These are phyloP conservation scores for Acanthis flammea DNA, from an alignment of 2,797 vertebrate species.

Conservation along the genomic window DNA sequence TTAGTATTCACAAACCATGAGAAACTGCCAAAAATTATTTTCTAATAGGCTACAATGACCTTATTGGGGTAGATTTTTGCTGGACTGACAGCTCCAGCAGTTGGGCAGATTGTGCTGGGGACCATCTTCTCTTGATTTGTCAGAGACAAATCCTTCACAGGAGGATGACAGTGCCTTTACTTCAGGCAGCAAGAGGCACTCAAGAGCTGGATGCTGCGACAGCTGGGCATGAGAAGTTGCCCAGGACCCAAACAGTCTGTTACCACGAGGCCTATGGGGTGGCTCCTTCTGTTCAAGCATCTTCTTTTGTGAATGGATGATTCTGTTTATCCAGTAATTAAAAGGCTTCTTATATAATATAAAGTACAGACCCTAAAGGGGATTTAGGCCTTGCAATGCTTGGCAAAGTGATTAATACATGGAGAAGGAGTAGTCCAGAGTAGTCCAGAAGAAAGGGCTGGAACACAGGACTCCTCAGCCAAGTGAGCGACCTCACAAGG, in stretches of 20 bases:
- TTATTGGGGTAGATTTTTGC: constrained; percentile 4
- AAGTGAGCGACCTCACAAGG: not conserved
- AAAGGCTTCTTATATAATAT: not conserved
- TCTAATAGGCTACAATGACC: not conserved
- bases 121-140: not conserved
- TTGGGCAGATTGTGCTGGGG: not conserved
- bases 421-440: not conserved
- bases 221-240: not conserved
- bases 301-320: not conserved
- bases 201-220: not conserved
- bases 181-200: not conserved
- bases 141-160: not conserved
- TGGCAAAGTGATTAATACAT: not conserved
- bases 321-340: not conserved
- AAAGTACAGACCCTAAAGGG: not conserved
- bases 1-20: not conserved
- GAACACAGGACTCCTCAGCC: not conserved
- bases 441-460: not conserved
- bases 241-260: not conserved
- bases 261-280: not conserved
- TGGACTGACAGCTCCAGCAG: not conserved
- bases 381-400: not conserved
- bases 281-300: not conserved
- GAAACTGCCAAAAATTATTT: constrained; percentile 29
- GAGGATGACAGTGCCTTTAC: not conserved